Conservation (phyloP, 2,113 vertebrate genomes). For the Vireo altiloquus region DNA sequence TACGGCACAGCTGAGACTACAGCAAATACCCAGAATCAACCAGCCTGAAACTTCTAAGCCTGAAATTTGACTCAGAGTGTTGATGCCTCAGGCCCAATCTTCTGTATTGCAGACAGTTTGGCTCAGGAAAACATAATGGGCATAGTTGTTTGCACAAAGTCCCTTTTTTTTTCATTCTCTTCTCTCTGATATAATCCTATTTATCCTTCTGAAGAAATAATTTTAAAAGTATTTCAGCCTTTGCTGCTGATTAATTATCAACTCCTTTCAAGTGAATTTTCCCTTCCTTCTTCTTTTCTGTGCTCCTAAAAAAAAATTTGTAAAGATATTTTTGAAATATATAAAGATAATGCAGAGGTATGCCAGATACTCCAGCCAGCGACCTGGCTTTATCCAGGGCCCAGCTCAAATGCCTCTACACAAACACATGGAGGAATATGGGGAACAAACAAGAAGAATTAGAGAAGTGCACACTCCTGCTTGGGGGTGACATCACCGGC, state of each 20-base stretch:
- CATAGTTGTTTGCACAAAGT: background rate
- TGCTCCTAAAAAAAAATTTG: background rate
- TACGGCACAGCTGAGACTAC: background rate
- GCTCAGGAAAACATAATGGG: background rate
- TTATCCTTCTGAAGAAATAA: background rate
- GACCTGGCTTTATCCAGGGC: background rate
- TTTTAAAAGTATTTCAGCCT: background rate
- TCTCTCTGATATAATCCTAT: background rate
- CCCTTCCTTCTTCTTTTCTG: background rate
- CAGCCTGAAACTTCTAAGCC: background rate
- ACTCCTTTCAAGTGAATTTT: background rate
- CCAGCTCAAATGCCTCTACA: background rate
- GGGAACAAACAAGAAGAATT: background rate
- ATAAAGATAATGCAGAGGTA: background rate
- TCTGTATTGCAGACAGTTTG: background rate
- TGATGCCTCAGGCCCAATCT: background rate
- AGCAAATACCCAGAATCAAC: constrained; percentile 16
- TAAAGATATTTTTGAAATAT: background rate
- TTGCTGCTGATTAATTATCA: background rate
- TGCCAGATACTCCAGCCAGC: background rate
- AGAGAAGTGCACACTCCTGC: background rate
- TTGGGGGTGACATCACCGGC: rapidly evolving
- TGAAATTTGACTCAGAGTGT: background rate
- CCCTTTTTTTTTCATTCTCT: background rate
- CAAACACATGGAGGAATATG: background rate